These are phyloP conservation scores for Parazoanthus swiftii DNA, from an alignment of 92 coral and sea anemone species.

Conservation along the genomic window DNA sequence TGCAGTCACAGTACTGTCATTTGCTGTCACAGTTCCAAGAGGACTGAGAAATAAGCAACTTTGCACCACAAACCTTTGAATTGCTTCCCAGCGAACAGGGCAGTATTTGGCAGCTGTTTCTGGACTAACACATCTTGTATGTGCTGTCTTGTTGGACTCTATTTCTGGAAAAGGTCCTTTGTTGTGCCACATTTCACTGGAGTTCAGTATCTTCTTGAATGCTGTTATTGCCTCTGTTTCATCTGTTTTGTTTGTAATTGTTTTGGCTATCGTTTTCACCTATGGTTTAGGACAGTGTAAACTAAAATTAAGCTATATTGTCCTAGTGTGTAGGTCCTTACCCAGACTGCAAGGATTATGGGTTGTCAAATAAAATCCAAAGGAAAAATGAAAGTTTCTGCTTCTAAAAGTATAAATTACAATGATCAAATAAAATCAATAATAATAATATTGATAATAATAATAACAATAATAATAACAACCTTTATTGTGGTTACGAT, in stretches of 20 bases:
- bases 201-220: conserved; percentile 64
- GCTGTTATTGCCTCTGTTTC: conserved; percentile 61
- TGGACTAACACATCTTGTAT: conserved; percentile 61
- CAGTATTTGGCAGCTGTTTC: conserved; percentile 72
- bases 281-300: conserved; percentile 27
- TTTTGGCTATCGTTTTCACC: conserved; percentile 80
- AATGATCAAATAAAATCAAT: too few relatives aligned
- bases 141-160: conserved; percentile 82
- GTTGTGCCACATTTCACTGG: conserved; percentile 75
- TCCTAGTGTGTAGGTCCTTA: too few relatives aligned
- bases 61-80: conserved; percentile 40
- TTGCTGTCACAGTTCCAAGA: neutral
- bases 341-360: too few relatives aligned
- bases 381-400: too few relatives aligned
- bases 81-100: conserved; percentile 78
- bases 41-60: neutral
- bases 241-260: conserved; percentile 57
- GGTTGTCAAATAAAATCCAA: too few relatives aligned
- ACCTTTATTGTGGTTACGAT: too few relatives aligned
- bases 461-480: too few relatives aligned
- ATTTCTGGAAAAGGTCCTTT: conserved; percentile 79
- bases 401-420: too few relatives aligned
- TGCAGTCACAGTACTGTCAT: too few relatives aligned
- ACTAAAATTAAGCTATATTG: neutral
- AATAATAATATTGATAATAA: too few relatives aligned